Percentiles rank a stretch among this genome's conserved stretches.
These are phyloP conservation scores for Dromius quadrimaculatus DNA, from an alignment of 2,888 invertebrate genomes.

Conservation along the genomic window DNA sequence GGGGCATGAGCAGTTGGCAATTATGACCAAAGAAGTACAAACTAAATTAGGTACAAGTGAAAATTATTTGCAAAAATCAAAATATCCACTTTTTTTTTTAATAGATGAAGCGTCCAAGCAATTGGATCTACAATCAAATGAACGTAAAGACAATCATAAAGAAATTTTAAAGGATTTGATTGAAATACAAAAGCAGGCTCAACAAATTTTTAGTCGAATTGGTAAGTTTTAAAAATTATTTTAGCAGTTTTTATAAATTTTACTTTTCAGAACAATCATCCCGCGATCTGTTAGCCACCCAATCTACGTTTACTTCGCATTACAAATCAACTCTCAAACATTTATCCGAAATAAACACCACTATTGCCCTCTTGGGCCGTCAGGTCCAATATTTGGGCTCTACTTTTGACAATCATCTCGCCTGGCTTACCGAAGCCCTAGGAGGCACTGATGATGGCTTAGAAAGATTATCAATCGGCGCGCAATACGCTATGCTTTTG, in stretches of 20 bases:
- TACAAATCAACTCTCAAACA: slow-evolving; percentile 68
- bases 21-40: slow-evolving; percentile 70
- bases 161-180: slow-evolving; percentile 70
- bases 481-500: slow-evolving; percentile 63
- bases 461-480: slow-evolving; percentile 62
- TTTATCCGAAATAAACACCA: slow-evolving; percentile 69
- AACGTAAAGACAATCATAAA: slow-evolving; percentile 69
- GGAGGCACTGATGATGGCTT: slow-evolving; percentile 65
- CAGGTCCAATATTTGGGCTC: slow-evolving; percentile 62
- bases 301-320: slow-evolving; percentile 66
- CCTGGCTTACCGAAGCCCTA: slow-evolving; percentile 62
- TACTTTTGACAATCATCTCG: slow-evolving; percentile 62
- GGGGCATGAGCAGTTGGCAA: slow-evolving; percentile 70
- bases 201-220: slow-evolving; percentile 70
- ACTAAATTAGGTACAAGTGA: slow-evolving; percentile 67
- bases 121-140: slow-evolving; percentile 67
- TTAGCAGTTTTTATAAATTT: slow-evolving; percentile 24
- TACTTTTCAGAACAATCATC: slow-evolving; percentile 62
- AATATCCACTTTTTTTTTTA: slow-evolving; percentile 47
- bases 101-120: slow-evolving; percentile 69
- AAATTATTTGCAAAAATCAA: not conserved
- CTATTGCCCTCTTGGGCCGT: slow-evolving; percentile 65
- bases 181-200: slow-evolving; percentile 69
- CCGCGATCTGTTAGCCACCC: slow-evolving; percentile 66
- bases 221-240: slow-evolving; percentile 64